Evolutionary conservation across 2,113 vertebrate genomes (phyloP).

Genomic region (Marmota monax): DNA sequence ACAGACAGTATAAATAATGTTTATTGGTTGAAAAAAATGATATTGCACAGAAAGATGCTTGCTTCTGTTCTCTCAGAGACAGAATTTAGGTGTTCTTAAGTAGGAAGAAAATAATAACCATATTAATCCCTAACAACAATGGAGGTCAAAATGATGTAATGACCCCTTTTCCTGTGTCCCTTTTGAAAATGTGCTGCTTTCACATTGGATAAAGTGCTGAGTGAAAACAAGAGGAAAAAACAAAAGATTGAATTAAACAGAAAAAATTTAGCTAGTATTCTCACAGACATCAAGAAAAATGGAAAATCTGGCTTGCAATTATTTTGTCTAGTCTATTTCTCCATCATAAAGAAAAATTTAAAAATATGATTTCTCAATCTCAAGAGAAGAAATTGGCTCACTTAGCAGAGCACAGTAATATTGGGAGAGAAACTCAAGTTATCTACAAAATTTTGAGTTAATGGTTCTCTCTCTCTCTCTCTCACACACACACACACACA

Average conservation of each 20-base stretch:
- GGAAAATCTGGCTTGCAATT: background rate
- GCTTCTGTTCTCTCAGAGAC: background rate
- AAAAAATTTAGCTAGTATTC: background rate
- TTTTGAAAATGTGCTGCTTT: background rate
- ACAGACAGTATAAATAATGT: background rate
- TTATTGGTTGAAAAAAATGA: background rate
- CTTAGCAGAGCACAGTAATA: background rate
- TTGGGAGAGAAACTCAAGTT: background rate
- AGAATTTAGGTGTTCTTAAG: conserved; percentile 4
- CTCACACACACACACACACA: no score
- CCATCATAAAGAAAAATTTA: background rate
- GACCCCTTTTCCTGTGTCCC: background rate
- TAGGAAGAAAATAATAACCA: background rate
- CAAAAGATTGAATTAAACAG: background rate
- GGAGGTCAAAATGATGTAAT: background rate
- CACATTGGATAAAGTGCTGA: background rate
- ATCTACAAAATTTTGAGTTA: background rate
- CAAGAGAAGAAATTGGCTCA: background rate
- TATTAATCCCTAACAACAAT: background rate
- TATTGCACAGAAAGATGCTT: background rate
- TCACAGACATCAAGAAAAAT: background rate
- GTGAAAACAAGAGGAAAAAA: background rate
- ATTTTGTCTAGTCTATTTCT: background rate
- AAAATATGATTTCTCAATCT: background rate
- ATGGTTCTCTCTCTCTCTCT: background rate